Base-by-base conservation (phyloP, 92 coral and sea anemone species). In the Bergia puertoricense region DNA sequence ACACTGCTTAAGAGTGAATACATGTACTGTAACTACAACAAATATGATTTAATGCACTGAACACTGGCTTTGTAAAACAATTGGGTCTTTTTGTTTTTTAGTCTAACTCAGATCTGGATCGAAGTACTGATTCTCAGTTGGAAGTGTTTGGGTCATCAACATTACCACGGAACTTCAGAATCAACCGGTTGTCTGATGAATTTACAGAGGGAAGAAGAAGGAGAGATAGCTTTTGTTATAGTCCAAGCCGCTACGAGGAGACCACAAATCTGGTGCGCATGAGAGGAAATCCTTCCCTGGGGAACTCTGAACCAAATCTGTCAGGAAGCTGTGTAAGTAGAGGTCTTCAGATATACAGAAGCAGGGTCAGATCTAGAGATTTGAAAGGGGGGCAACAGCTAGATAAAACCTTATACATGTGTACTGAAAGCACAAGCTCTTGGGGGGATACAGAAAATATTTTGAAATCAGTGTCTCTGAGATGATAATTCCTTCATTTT, bases 291-390 rank as follows among this genome's bases (percentile, higher is more conserved):
- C 96, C 96, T 11, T 92, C 98, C 0, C 91, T 96, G 20, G 99
- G 99, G 4, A 96, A 94, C 85, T 96, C 99, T 6, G 99, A 96
- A 81, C 99, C 99, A 3, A 96, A 95, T 83, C 94, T 96, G 59
- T 88, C 94, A 62, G 98, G 98, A 65, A 91, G 98, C 89, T 96
- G 96, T 93, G 99, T 96, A 90, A 94, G 98, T 94, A 71, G 41
- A 4, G 51, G 0, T 46, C 9, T 46, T 30, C 30, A 30, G 30
- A 30, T 30, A 30, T 30, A 30, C 30, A 30, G 30, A 30, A 30
- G 30, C 30, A 30, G 30, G 30, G 30, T 30, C 30, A 30, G 30
- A 30, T 30, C 30, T 30, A 30, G 30, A 30, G 30, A 30, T 30
- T 30, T 30, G 30, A 30, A 30, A 30, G 30, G 30, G 30, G 30